A percentile compares a stretch with the other conserved stretches of the same genome.
phyloP scores from a whole-genome alignment of 2,888 invertebrate genomes.

The Dynastes hyllus region DNA sequence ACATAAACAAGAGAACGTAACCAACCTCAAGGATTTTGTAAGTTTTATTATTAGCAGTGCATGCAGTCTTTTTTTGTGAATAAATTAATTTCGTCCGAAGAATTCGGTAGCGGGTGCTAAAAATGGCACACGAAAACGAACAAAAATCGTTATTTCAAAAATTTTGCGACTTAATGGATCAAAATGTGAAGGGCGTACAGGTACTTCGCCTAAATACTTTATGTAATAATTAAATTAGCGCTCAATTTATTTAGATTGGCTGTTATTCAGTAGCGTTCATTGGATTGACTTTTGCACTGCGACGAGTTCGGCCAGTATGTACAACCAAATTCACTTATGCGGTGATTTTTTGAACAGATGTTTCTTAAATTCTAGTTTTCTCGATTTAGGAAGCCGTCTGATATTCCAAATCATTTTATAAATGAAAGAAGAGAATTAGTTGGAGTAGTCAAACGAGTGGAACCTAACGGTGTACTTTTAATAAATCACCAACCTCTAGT shows the following conservation, averaged over 20 bases:
- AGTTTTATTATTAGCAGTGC: slow-evolving; percentile 58
- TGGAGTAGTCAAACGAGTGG: slow-evolving; percentile 69
- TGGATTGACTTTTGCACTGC: slow-evolving; percentile 71
- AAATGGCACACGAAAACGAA: slow-evolving; percentile 44
- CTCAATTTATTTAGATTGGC: slow-evolving; percentile 68
- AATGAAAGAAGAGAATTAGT: slow-evolving; percentile 66
- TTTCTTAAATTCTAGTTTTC: slow-evolving; percentile 65
- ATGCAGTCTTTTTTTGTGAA: slow-evolving; percentile 49
- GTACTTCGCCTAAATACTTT: slow-evolving; percentile 58
- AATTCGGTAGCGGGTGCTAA: background rate
- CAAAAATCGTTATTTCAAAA: slow-evolving; percentile 59
- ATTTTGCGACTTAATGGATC: slow-evolving; percentile 66
- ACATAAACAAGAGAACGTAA: slow-evolving; percentile 50
- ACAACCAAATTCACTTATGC: slow-evolving; percentile 28
- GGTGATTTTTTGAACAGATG: slow-evolving; percentile 11
- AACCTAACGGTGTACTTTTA: slow-evolving; percentile 67
- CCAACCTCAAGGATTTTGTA: slow-evolving; percentile 55
- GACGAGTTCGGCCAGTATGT: slow-evolving; percentile 74
- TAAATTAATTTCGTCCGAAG: slow-evolving; percentile 10
- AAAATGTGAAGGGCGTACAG: slow-evolving; percentile 68
- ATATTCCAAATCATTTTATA: slow-evolving; percentile 69
- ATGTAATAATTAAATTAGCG: slow-evolving; percentile 46
- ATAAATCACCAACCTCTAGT: slow-evolving; percentile 70
- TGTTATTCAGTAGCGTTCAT: slow-evolving; percentile 73
- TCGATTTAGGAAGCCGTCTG: slow-evolving; percentile 68